Evolutionary conservation across 1,140 invertebrate species (phyloP).

Genomic region (silkworm (Bombyx mori)): ASM3026992v2 NC_085114.1:11803001-11803500

Average conservation of each 20-base stretch:
- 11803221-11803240: constrained; percentile 32
- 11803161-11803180: no score
- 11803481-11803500: no score
- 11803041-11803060: background rate
- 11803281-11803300: constrained; percentile 25
- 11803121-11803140: no score
- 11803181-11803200: no score
- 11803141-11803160: no score
- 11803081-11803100: background rate
- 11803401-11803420: no score
- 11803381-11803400: no score
- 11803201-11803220: constrained; percentile 37
- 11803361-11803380: background rate
- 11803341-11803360: background rate
- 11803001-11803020: no score
- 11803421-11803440: no score
- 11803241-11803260: constrained; percentile 36
- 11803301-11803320: constrained; percentile 36
- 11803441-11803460: no score
- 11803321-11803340: constrained; percentile 25
- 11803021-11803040: background rate
- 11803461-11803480: no score
- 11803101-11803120: no score
- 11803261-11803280: constrained; percentile 26
- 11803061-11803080: background rate